These are phyloP conservation scores for Wasmannia auropunctata DNA, from an alignment of 1,140 invertebrate genomes.

Conservation along the genomic window DNA sequence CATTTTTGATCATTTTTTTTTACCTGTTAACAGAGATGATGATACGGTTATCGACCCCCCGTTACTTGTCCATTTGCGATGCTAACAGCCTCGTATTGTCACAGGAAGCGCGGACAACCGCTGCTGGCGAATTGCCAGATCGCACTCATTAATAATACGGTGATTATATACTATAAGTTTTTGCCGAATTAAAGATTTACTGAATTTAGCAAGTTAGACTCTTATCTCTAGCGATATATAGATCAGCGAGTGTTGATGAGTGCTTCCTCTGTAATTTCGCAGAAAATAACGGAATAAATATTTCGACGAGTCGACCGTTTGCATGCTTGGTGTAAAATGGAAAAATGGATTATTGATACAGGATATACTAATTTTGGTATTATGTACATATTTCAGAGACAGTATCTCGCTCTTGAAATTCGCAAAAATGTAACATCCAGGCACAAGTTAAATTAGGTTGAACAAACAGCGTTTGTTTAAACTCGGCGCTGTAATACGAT, in stretches of 20 bases:
- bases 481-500: conserved; percentile 39
- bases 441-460: conserved; percentile 25
- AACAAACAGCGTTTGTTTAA: conserved; percentile 29
- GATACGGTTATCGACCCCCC: conserved; percentile 5
- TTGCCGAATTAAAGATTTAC: conserved; percentile 31
- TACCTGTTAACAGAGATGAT: background rate
- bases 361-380: conserved; percentile 2
- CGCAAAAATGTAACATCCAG: background rate
- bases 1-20: conserved; percentile 33
- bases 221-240: conserved; percentile 8
- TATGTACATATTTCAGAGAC: too few species aligned
- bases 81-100: conserved; percentile 46
- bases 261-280: background rate
- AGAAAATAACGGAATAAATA: background rate
- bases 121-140: conserved; percentile 40
- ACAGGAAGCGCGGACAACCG: conserved; percentile 11
- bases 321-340: background rate
- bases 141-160: conserved; percentile 46
- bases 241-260: background rate
- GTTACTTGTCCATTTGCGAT: conserved; percentile 56
- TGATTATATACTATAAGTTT: conserved; percentile 50
- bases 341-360: background rate
- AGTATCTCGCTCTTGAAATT: background rate
- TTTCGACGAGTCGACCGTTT: background rate
- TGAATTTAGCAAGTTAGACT: conserved; percentile 32